These are phyloP conservation scores for Mesitornis unicolor DNA, from an alignment of 2,113 vertebrate genomes.

Conservation along the genomic window DNA sequence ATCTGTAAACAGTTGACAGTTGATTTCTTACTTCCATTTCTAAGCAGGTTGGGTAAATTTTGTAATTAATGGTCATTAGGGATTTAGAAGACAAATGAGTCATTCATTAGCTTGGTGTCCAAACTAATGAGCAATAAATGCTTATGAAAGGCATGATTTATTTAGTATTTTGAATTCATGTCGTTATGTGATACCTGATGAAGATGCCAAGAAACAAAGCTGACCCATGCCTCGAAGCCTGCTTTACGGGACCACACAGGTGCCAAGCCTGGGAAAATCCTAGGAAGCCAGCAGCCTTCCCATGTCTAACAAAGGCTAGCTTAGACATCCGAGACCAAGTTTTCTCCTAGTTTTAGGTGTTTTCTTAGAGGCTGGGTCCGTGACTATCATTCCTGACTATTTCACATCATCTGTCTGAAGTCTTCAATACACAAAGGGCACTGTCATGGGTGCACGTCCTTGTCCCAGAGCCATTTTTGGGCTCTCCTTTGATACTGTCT, in stretches of 20 bases:
- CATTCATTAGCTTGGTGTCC: constrained; percentile 43
- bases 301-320: background rate
- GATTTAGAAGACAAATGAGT: constrained; percentile 62
- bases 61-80: constrained; percentile 60
- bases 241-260: background rate
- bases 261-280: background rate
- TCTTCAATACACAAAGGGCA: background rate
- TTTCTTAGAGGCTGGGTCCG: background rate
- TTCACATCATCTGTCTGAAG: background rate
- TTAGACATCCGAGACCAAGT: background rate
- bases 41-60: constrained; percentile 2
- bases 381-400: background rate
- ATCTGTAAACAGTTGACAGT: constrained; percentile 8
- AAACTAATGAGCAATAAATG: constrained; percentile 64
- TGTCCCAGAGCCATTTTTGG: background rate
- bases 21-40: constrained; percentile 32
- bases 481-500: background rate
- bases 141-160: constrained; percentile 66
- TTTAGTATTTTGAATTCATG: constrained; percentile 37
- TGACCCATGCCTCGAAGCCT: background rate
- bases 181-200: background rate
- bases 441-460: accelerated
- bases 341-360: background rate
- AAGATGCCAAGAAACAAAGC: background rate
- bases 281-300: background rate